Evolutionary conservation across 1,140 invertebrate species (phyloP).

Genomic region (Conus ventricosus): DNA sequence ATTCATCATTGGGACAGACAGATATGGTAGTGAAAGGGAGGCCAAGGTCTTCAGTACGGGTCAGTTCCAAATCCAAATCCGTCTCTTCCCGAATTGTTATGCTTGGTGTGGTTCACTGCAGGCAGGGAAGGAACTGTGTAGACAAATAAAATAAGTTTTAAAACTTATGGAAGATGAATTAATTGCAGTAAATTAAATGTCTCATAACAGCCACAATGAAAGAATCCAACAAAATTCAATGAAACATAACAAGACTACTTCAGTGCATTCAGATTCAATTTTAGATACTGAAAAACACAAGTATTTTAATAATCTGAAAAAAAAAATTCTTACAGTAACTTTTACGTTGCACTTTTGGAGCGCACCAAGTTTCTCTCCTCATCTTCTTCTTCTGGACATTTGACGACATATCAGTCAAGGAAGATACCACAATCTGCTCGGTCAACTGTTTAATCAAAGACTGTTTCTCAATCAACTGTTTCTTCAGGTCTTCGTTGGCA

Average conservation of each 20-base stretch:
- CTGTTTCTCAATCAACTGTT: conserved; percentile 56
- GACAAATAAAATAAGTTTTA: not conserved
- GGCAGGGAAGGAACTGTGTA: conserved; percentile 8
- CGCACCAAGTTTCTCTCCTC: conserved; percentile 40
- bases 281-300: too few relatives aligned
- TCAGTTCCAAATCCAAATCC: conserved; percentile 11
- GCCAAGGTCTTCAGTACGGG: not conserved
- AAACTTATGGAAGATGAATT: too few relatives aligned
- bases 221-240: too few relatives aligned
- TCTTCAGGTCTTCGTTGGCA: conserved; percentile 59
- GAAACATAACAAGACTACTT: too few relatives aligned
- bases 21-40: conserved; percentile 5
- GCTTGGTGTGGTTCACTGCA: not conserved
- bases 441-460: conserved; percentile 48
- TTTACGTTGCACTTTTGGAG: conserved; percentile 28
- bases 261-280: too few relatives aligned
- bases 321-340: conserved; percentile 27
- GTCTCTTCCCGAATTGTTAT: conserved; percentile 27
- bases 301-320: not conserved
- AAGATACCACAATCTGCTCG: conserved; percentile 53
- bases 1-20: conserved; percentile 15
- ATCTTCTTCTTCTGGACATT: conserved; percentile 34
- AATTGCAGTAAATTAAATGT: too few relatives aligned
- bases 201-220: not conserved
- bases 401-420: not conserved